phyloP scores from a whole-genome alignment of 2,797 vertebrate genomes.

The Spondyliosoma cantharus region DNA sequence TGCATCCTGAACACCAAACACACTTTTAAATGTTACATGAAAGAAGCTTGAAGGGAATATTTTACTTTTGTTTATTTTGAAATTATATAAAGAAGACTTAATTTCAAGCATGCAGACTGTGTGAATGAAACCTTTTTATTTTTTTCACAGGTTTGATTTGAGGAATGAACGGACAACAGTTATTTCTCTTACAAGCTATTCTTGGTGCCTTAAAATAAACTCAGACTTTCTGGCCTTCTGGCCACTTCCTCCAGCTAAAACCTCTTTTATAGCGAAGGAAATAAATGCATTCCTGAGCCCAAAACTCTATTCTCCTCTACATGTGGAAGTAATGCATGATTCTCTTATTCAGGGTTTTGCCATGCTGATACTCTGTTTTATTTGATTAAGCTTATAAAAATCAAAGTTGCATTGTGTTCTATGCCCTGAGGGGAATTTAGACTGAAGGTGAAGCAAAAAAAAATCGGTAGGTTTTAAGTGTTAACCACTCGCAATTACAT shows the following conservation, averaged over 20 bases:
- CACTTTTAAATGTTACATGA: not conserved
- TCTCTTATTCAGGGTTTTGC: not conserved
- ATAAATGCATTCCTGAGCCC: conserved; percentile 12
- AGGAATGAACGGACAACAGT: conserved; percentile 2
- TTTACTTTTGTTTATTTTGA: not conserved
- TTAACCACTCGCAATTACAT: no score
- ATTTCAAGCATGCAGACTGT: not conserved
- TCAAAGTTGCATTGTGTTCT: not conserved
- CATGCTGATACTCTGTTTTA: not conserved
- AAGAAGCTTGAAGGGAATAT: no score
- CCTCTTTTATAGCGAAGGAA: conserved; percentile 6
- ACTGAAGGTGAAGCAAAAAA: not conserved
- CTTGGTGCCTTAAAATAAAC: not conserved
- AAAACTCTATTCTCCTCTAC: not conserved
- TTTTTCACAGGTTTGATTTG: not conserved
- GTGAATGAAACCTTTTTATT: not conserved
- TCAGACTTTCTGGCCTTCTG: not conserved
- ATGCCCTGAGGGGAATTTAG: not conserved
- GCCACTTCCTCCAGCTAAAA: conserved; percentile 41
- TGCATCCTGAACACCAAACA: not conserved
- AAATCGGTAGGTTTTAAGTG: no score
- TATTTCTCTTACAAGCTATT: conserved; percentile 18
- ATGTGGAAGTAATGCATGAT: not conserved
- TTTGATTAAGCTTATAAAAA: not conserved
- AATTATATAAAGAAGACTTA: not conserved